Evolutionary conservation across 2,797 vertebrate genomes (phyloP), one percentile per base, ranked within the genome.

Genomic region (Urosaurus nigricauda): DNA sequence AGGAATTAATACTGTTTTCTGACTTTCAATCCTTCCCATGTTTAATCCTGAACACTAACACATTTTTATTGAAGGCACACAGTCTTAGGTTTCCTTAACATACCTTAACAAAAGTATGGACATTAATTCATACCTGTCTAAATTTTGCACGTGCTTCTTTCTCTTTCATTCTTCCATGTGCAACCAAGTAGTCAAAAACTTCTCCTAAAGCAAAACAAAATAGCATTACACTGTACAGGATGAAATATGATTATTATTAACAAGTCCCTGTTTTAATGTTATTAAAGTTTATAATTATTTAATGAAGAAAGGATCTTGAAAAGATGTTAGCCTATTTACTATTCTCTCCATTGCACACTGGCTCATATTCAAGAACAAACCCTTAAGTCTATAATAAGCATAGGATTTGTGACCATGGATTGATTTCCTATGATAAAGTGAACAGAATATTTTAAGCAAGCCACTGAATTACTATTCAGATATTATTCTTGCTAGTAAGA

Each of bases 71-170:
- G 17, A 77, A 77, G 53, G 26, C 9, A 63, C 40, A 35, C 13
- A 17, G 16, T 43, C 75, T 47, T 37, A 82, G 12, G 43, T 84
- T 71, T 9, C 17, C 11, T 79, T 79, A 79, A 56, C 29, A 87
- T 51, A 51, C 47, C 47, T 51, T 51, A 51, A 51, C 47, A 51
- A 51, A 51, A 8, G 47, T 51, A 51, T 51, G 47, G 9, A 40
- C 51, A 87, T 32, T 94, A 79, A 86, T 94, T 93, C 98, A 96
- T 98, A 99, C 98, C 98, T 99, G 98, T 97, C 98, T 98, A 97
- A 99, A 99, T 97, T 99, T 99, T 96, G 98, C 98, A 95, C 98
- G 97, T 92, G 98, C 98, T 94, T 99, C 98, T 95, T 99, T 99
- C 94, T 99, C 98, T 96, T 99, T 99, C 98, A 99, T 99, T 96